Base-by-base conservation (phyloP, 2,888 invertebrate genomes). In the Campoplex capitator region DNA sequence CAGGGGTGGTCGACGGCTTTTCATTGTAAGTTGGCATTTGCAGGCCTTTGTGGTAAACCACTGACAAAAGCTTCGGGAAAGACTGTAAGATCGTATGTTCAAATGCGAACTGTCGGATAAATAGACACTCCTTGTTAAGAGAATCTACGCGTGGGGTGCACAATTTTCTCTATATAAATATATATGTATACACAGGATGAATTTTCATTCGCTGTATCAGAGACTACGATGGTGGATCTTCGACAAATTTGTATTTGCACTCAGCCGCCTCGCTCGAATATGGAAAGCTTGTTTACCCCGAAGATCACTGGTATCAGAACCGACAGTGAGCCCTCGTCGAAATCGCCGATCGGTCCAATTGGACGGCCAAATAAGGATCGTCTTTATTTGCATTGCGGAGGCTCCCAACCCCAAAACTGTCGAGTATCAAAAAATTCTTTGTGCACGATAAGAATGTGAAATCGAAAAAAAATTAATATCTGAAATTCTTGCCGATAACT, bases 41-140 rank as follows among this genome's bases (percentile, higher is more conserved):
- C 93, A 93, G 93, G 93, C 93, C 91, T 93, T 94, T 94, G 93
- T 94, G 93, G 93, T 91, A 91, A 93, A 93, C 93, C 93, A 90
- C 92, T 92, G 91, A 93, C 93, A 94, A 93, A 90, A 88, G 82
- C 71, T n/a, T 18, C 18, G 54, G 79, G 82, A 79, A 87, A 84
- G 81, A 84, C 70, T 23, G 68, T 78, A 78, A 70, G 77, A 81
- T 81, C 67, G 73, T 54, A 81, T 67, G 58, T 74, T 62, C 68
- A 23, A 32, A 32, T 54, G 74, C 78, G 76, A 83, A 88, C 88
- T 83, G 74, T 82, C 79, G 62, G 81, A 82, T 77, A 54, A 76
- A 58, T 71, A 65, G 68, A 56, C 42, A 42, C 35, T 73, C 62
- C 73, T 51, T 62, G n/a, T 32, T 62, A 42, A 51, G 58, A 68